phyloP scores from a whole-genome alignment of 2,888 invertebrate genomes.

The Cabera pusaria region DNA sequence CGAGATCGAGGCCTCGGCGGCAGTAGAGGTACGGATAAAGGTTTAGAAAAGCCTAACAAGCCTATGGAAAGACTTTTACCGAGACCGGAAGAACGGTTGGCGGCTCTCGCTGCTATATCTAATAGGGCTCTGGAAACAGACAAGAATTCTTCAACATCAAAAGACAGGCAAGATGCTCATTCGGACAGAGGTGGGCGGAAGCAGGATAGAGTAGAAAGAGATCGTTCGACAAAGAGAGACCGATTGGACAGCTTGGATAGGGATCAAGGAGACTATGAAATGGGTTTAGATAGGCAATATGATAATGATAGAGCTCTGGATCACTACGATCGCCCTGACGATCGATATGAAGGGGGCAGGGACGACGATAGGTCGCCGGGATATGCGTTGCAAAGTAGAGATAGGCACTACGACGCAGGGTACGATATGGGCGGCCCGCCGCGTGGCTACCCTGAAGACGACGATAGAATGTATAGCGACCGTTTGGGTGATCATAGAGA shows the following conservation, averaged over 20 bases:
- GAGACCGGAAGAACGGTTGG: conserved; percentile 85
- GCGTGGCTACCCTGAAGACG: conserved; percentile 77
- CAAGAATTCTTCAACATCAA: conserved; percentile 71
- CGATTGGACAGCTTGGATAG: conserved; percentile 73
- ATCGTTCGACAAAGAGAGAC: conserved; percentile 76
- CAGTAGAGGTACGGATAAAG: conserved; percentile 70
- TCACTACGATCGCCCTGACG: conserved; percentile 74
- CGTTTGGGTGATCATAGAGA: conserved; percentile 73
- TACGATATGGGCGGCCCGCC: conserved; percentile 75
- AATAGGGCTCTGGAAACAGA: conserved; percentile 72
- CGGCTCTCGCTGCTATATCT: conserved; percentile 82
- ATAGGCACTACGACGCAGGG: conserved; percentile 74
- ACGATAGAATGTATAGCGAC: conserved; percentile 80
- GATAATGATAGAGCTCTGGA: conserved; percentile 77
- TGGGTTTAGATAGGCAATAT: conserved; percentile 63
- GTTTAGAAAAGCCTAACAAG: conserved; percentile 84
- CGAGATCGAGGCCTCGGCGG: conserved; percentile 77
- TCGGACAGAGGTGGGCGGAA: conserved; percentile 76
- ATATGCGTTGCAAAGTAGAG: conserved; percentile 63
- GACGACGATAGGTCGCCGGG: conserved; percentile 74
- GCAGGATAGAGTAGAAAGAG: conserved; percentile 76
- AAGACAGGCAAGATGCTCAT: conserved; percentile 73
- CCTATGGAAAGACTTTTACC: conserved; percentile 85
- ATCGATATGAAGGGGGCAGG: conserved; percentile 70
- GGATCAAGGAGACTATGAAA: conserved; percentile 75